phyloP scores from a whole-genome alignment of 2,797 vertebrate genomes.

The Siniperca scherzeri region DNA sequence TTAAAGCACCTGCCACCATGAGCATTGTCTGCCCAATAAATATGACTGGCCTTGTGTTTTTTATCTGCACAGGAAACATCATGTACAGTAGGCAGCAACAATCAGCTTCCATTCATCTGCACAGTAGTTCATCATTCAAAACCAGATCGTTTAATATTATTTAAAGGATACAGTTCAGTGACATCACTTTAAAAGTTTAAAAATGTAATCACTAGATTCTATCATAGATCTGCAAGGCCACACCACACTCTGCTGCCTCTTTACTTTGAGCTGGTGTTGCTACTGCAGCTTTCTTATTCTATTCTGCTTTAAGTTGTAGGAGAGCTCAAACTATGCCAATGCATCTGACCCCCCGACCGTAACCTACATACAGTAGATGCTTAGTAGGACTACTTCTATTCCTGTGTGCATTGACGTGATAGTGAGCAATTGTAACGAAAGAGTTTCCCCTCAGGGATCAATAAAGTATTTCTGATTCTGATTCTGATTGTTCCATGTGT shows the following conservation, averaged over 20 bases:
- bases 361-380: not conserved
- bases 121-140: slow-evolving; percentile 40
- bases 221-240: slow-evolving; percentile 28
- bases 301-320: not conserved
- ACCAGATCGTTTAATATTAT: slow-evolving; percentile 59
- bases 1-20: slow-evolving; percentile 33
- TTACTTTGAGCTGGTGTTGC: not conserved
- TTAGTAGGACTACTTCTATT: no score
- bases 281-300: not conserved
- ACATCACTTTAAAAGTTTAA: slow-evolving; percentile 25
- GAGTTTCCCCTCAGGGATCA: no score
- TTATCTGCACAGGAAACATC: slow-evolving; percentile 58
- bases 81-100: not conserved
- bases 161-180: slow-evolving; percentile 45
- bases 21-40: slow-evolving; percentile 39
- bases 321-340: not conserved
- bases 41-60: slow-evolving; percentile 37
- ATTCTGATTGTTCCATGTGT: not conserved
- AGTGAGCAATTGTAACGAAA: no score
- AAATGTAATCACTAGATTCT: slow-evolving; percentile 51
- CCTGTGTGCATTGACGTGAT: no score
- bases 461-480: no score
- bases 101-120: slow-evolving; percentile 15
- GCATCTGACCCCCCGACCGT: slow-evolving; percentile 15
- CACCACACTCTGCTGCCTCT: slow-evolving; percentile 7